Conservation (phyloP, 1,140 invertebrate species). For the Eciton burchellii region DNA sequence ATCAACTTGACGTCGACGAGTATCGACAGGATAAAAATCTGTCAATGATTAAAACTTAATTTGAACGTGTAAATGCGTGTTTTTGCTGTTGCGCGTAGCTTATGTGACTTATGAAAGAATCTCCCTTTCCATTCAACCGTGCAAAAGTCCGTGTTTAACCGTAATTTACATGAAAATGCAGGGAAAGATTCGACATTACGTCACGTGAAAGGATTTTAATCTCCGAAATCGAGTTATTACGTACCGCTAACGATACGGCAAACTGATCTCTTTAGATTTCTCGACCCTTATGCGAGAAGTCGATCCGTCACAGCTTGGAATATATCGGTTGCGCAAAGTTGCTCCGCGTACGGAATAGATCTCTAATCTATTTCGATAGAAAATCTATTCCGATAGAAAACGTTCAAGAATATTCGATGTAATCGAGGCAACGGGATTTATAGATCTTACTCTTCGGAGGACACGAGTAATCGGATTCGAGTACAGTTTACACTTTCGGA, state of each 20-base stretch:
- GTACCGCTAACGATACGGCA: background rate
- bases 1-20: too few relatives aligned
- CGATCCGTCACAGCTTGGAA: background rate
- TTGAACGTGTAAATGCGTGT: too few relatives aligned
- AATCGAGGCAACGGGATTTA: background rate
- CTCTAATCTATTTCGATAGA: background rate
- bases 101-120: too few relatives aligned
- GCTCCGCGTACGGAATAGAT: background rate
- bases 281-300: too few relatives aligned
- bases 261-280: background rate
- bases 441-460: background rate
- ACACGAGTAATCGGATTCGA: background rate
- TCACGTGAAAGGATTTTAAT: background rate
- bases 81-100: too few relatives aligned
- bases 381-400: conserved; percentile 11
- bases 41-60: too few relatives aligned
- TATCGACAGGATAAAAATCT: too few relatives aligned
- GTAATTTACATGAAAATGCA: background rate
- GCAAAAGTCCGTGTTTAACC: background rate
- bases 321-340: background rate
- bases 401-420: too few relatives aligned
- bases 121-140: background rate
- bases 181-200: background rate
- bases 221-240: background rate
- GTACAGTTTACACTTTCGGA: too few relatives aligned